Base-by-base conservation (phyloP, 2,113 vertebrate genomes). In the Semnornis frantzii region DNA sequence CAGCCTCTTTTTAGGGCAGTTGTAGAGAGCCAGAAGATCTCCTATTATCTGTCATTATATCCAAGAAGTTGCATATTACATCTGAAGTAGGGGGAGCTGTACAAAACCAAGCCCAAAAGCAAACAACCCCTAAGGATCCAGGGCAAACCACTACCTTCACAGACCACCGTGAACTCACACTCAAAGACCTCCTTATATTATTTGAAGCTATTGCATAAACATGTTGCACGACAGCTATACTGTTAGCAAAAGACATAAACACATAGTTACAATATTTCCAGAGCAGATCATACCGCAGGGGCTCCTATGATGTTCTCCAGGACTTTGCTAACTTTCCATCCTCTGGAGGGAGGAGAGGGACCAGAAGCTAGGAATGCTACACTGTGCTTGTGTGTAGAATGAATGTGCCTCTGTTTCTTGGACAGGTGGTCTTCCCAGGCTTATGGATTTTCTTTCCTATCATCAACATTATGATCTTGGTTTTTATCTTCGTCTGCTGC, bases 201-300 rank as follows among this genome's bases (percentile, higher is more conserved):
- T 88, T 68, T 88, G 57, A 72, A 84, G 76, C 52, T 82, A 24
- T 68, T 95, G 92, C 80, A 69, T 62, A 62, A 95, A 81, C 76
- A 65, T 5, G 1, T 63, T 95, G 85, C 80, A 90, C 93, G 83
- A 70, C 85, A 92, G 87, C 81, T 66, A 33, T 69, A 2, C 76
- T 65, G 82, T 89, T 78, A 86, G 55, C 79, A 75, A 46, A 72
- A 50, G 31, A 79, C 75, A 10, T 54, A 33, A 62, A 64, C 91
- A 71, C 63, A 10, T 79, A 30, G 52, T 84, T 34, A 18, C 17
- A 52, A 2, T 44, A 17, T 86, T 94, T 73, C 55, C 55, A 57
- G 70, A 57, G 66, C 74, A 44, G 70, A n/a, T 84, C 66, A 11
- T 14, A 8, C 48, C 46, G 1, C 46, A 52, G 83, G 72, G 70